These are phyloP conservation scores for Cheilosia scutellata DNA, from an alignment of 2,888 invertebrate genomes.

Conservation along the genomic window DNA sequence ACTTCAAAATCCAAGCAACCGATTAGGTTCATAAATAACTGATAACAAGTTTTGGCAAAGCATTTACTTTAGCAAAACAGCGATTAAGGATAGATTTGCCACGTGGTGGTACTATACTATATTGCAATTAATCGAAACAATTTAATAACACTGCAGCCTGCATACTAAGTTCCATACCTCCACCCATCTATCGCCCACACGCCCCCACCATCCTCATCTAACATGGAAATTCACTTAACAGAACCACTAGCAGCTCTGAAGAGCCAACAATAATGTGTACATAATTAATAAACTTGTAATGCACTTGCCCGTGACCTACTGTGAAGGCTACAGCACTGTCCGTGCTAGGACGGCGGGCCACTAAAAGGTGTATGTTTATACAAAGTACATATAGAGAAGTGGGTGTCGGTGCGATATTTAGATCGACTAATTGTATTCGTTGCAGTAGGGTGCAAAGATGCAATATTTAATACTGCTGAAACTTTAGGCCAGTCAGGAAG, in stretches of 20 bases:
- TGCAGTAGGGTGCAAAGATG: slow-evolving; percentile 49
- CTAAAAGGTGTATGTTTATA: background rate
- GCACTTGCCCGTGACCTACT: slow-evolving; percentile 61
- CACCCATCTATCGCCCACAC: background rate
- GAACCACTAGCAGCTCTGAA: slow-evolving; percentile 37
- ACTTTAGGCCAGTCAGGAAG: slow-evolving; percentile 5
- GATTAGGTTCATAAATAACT: too few relatives aligned
- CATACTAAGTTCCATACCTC: background rate
- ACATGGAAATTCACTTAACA: slow-evolving; percentile 71
- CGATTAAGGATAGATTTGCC: background rate
- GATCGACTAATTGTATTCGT: slow-evolving; percentile 33
- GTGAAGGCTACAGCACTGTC: background rate
- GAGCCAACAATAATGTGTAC: slow-evolving; percentile 61
- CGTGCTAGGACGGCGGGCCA: background rate
- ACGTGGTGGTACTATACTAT: background rate
- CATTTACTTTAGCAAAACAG: background rate
- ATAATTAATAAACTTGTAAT: slow-evolving; percentile 73
- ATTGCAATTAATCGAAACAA: slow-evolving; percentile 47
- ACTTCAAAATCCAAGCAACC: too few relatives aligned
- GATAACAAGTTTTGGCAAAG: background rate
- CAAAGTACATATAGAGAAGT: background rate
- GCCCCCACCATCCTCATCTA: slow-evolving; percentile 23
- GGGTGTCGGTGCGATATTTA: slow-evolving; percentile 28
- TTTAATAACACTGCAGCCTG: slow-evolving; percentile 19
- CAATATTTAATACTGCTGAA: slow-evolving; percentile 22